Conservation (phyloP, 2,888 invertebrate genomes). For the Mermis nigrescens region DNA sequence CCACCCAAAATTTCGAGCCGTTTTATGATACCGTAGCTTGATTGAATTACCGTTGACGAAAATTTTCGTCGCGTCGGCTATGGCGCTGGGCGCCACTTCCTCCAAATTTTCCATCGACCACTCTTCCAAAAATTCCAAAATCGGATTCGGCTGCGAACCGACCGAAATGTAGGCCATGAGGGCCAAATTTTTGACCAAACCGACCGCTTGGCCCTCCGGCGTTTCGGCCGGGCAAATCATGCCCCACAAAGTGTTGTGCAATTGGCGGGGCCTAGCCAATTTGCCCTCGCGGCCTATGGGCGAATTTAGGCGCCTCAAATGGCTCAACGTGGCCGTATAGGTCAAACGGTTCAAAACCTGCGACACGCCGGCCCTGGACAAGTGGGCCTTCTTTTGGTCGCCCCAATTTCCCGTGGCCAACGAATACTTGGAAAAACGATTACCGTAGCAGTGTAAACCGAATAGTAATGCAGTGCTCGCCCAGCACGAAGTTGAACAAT, state of each 20-base stretch:
- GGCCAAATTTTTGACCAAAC: conserved; percentile 92
- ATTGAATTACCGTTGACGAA: conserved; percentile 99
- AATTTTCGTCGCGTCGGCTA: conserved; percentile 95
- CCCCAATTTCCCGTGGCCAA: conserved; percentile 99
- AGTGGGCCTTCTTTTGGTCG: conserved; percentile 98
- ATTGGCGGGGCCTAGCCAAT: conserved; percentile 88
- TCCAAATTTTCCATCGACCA: conserved; percentile 99
- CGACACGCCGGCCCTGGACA: conserved; percentile 83
- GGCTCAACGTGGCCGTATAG: conserved; percentile 92
- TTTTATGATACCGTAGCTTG: too few species aligned
- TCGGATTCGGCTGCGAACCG: conserved; percentile 94
- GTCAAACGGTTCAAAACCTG: conserved; percentile 86
- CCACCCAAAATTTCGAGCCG: too few species aligned
- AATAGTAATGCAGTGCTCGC: too few species aligned
- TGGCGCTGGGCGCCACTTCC: conserved; percentile 96
- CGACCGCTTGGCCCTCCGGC: conserved; percentile 60
- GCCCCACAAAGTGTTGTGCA: conserved; percentile 98
- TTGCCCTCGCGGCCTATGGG: conserved; percentile 98
- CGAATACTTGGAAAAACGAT: conserved; percentile 49
- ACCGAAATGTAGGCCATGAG: conserved; percentile 99
- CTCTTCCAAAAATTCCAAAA: conserved; percentile 98
- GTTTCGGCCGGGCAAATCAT: conserved; percentile 99
- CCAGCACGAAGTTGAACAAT: too few species aligned
- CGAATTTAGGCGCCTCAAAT: conserved; percentile 90
- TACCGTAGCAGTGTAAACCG: too few species aligned